Base-by-base conservation (phyloP, 2,113 vertebrate species). In the Perca fluviatilis region DNA sequence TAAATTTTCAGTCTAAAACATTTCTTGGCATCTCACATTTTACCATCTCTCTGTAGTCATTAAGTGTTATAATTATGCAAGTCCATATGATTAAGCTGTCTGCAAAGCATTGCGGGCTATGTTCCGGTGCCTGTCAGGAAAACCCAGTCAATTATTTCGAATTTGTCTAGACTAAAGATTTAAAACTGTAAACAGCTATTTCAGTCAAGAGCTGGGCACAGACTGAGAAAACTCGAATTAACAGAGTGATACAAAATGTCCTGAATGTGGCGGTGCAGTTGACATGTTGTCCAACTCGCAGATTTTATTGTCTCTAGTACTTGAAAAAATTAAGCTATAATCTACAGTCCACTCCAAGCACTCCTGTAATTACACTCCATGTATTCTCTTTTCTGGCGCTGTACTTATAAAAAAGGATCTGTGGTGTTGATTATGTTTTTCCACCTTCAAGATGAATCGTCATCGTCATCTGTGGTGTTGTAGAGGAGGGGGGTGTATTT, bases 91-190 rank as follows among this genome's bases (percentile, higher is more conserved):
- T 63, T 46, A n/a, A 40, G 6, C 19, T 30, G 23, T 50, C 51
- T 80, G 15, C 23, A 58, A 23, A 60, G 68, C 19, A 7, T 50
- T 18, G 7, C 7, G 11, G 1, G 27, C 7, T 19, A 23, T 53
- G 43, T 73, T 83, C 6, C 6, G 0, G 25, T 27, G 49, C 4
- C 62, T 69, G 49, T 43, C 57, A 57, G 33, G 33, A 71, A 77
- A 72, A 36, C 47, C 43, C 12, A 53, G 30, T 51, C 49, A 73
- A 56, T 86, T 76, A 66, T 79, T 90, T 80, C 8, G 11, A 81
- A 74, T 77, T 78, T 57, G 63, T 60, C 66, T 47, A 71, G 3
- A 33, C 58, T 80, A 63, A 23, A 75, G 54, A 56, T 82, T 33
- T 13, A n/a, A 76, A 65, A 27, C 4, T 72, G 15, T 63, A 62